Base-by-base conservation (phyloP, 64 coral and sea anemone genomes). In the Platygyra sinensis region DNA sequence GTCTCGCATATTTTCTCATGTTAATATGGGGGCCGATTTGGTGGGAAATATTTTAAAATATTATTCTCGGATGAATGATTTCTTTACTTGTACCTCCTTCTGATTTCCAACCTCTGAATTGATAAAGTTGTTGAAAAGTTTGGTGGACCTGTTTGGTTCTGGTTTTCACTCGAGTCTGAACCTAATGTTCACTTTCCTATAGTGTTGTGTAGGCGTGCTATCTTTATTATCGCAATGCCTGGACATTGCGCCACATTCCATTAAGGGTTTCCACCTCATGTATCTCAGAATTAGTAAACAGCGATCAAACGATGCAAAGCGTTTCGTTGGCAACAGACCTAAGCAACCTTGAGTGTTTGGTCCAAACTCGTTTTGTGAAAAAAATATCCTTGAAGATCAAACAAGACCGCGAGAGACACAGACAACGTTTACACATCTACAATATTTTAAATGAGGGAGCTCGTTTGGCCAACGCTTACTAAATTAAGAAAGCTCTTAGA, bases 271-370 rank as follows among this genome's bases (percentile, higher is more conserved):
- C 25, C 36, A 50, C 22, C 5, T 19, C 18, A 77, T 38, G 9
- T 50, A 7, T 24, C 42, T 77, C 38, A 9, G 16, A n/a, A n/a
- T n/a, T 24, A n/a, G 36, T 52, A 22, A n/a, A 36, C 33, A 69
- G 65, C 25, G 22, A 11, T 42, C 19, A 22, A 77, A 24, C 38
- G 38, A n/a, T n/a, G n/a, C n/a, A 2, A 77, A 50, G 4, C 18
- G 71, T 50, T 14, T 10, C 38, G 10, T 49, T 85, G 16, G 36
- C 63, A 72, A 71, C 81, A 28, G 12, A 16, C 63, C 62, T 67
- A 71, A 72, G 81, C 81, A 85, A 67, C 63, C 16, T 85, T 22
- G 42, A 85, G 24, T 85, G 81, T 85, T 85, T 85, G 20, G 17
- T 7, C 31, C 14, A 71, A 85, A 7, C 49, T 69, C 20, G 67